Conservation (phyloP, 2,888 invertebrate genomes). For the Synanthedon tipuliformis region DNA sequence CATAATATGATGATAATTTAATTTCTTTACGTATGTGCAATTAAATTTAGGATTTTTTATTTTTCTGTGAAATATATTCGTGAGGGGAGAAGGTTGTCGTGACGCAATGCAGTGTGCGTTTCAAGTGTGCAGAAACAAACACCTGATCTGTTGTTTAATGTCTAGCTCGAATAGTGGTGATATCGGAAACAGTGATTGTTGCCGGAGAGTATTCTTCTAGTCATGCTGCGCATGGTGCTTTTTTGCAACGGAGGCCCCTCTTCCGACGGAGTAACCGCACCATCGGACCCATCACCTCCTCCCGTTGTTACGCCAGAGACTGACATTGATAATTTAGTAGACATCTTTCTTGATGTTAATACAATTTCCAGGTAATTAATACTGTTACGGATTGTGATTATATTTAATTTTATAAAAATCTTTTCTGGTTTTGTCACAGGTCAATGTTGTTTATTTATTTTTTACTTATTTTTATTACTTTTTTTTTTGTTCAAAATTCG, state of each 20-base stretch:
- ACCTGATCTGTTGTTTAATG: slow-evolving; percentile 38
- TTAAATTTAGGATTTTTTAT: too few species aligned
- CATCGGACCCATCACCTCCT: slow-evolving; percentile 57
- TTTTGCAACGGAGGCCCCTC: slow-evolving; percentile 52
- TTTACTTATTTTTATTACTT: too few species aligned
- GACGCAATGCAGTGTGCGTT: slow-evolving; percentile 70
- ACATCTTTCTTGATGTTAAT: slow-evolving; percentile 63
- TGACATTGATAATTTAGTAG: slow-evolving; percentile 58
- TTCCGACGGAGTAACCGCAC: slow-evolving; percentile 42
- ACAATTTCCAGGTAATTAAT: slow-evolving; percentile 55
- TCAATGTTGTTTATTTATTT: too few species aligned
- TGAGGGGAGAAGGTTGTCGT: slow-evolving; percentile 46
- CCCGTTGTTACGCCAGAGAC: slow-evolving; percentile 59
- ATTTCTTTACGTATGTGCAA: slow-evolving; percentile 10
- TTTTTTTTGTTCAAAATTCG: too few species aligned
- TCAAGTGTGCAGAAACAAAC: slow-evolving; percentile 45
- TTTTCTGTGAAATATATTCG: slow-evolving; percentile 3
- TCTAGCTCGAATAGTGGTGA: slow-evolving; percentile 36
- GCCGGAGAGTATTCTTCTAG: slow-evolving; percentile 44
- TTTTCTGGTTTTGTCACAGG: too few species aligned
- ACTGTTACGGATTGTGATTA: background rate
- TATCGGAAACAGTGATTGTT: slow-evolving; percentile 37
- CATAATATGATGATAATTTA: slow-evolving; percentile 11
- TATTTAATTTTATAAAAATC: too few species aligned
- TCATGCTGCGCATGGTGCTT: slow-evolving; percentile 63